A percentile compares a stretch with the other conserved stretches of the same genome.
phyloP scores from a whole-genome alignment of 2,113 vertebrate species.

The Steatornis caripensis region DNA sequence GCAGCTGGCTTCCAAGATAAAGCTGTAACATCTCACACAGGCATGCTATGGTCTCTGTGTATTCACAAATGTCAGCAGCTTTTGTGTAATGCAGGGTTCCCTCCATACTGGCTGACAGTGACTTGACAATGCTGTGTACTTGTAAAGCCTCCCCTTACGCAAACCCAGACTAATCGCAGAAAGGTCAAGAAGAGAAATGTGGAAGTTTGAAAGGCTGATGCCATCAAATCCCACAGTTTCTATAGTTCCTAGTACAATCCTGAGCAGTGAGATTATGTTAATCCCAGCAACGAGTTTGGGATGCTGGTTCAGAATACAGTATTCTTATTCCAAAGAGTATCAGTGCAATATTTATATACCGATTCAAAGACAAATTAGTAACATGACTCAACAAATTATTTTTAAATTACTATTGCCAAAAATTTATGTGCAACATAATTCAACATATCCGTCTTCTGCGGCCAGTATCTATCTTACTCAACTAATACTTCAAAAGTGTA shows the following conservation, averaged over 20 bases:
- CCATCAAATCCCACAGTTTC: not conserved
- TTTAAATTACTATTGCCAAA: not conserved
- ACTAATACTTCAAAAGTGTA: not conserved
- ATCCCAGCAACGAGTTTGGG: not conserved
- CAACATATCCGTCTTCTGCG: not conserved
- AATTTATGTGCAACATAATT: not conserved
- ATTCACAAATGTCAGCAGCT: not conserved
- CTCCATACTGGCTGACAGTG: not conserved
- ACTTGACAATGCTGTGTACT: not conserved
- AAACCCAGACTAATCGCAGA: not conserved
- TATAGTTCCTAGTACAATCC: not conserved
- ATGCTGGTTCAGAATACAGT: not conserved
- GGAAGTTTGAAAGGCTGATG: not conserved
- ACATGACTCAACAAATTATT: not conserved
- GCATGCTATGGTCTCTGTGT: not conserved
- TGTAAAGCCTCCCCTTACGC: not conserved
- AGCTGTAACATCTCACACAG: not conserved
- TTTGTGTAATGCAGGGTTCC: not conserved
- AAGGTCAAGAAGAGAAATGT: not conserved
- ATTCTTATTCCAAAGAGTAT: not conserved
- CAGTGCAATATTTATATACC: not conserved
- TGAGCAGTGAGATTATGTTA: not conserved
- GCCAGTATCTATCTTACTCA: not conserved
- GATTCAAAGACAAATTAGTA: not conserved
- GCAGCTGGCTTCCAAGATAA: constrained; percentile 23